Percentiles rank a stretch among this genome's conserved stretches.
Conservation (phyloP, 2,888 invertebrate species). For the Diabrotica balteata region DNA sequence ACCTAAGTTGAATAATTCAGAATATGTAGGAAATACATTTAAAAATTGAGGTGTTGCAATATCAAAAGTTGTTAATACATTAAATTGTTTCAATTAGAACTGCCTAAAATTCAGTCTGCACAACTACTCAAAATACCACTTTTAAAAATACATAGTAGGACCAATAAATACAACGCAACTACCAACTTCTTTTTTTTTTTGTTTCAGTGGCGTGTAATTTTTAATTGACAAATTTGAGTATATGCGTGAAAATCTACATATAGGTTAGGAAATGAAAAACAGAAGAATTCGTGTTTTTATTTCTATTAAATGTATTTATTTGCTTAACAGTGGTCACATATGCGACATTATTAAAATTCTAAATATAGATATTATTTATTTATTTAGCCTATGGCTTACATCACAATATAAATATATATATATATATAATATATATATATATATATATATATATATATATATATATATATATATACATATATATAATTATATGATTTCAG, state of each 20-base stretch:
- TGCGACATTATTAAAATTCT: no score
- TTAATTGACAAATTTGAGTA: slow-evolving; percentile 27
- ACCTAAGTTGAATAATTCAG: slow-evolving; percentile 6
- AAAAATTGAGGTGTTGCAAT: slow-evolving; percentile 15
- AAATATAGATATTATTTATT: no score
- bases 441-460: no score
- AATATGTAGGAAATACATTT: slow-evolving; percentile 7
- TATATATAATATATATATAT: no score
- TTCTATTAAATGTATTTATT: background rate
- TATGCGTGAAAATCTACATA: slow-evolving; percentile 27
- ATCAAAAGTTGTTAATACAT: slow-evolving; percentile 20
- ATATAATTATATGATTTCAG: no score
- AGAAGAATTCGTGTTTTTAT: background rate
- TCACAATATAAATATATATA: no score
- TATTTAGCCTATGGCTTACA: no score
- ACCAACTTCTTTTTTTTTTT: slow-evolving; percentile 37
- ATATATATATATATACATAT: no score
- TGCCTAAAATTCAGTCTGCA: slow-evolving; percentile 29
- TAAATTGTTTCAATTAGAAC: slow-evolving; percentile 29
- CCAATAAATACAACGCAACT: slow-evolving; percentile 47
- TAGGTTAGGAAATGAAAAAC: slow-evolving; percentile 16
- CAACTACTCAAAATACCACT: slow-evolving; percentile 29
- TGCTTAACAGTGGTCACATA: no score
- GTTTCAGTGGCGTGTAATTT: slow-evolving; percentile 33
- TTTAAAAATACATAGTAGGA: slow-evolving; percentile 38